Evolutionary conservation across 2,113 vertebrate genomes (phyloP).

Genomic region (Antennarius striatus): DNA sequence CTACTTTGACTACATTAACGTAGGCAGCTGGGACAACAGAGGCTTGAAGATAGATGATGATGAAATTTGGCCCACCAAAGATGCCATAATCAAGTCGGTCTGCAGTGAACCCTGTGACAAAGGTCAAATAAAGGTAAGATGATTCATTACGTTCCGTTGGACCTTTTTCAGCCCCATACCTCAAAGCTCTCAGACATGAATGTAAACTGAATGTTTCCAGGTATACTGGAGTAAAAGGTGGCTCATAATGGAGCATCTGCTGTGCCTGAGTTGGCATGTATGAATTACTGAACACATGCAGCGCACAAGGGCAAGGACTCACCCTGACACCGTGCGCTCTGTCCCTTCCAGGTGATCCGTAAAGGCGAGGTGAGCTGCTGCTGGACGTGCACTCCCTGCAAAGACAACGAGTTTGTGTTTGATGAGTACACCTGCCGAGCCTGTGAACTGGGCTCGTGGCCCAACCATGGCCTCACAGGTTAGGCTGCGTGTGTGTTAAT

Average conservation of each 20-base stretch:
- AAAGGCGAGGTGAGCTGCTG: constrained; percentile 99
- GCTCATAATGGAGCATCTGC: too few species aligned
- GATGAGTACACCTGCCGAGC: constrained; percentile 97
- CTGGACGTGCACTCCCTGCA: constrained; percentile 97
- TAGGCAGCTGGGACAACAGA: constrained; percentile 97
- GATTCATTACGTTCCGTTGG: too few species aligned
- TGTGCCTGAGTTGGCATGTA: too few species aligned
- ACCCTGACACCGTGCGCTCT: neutral
- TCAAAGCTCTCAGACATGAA: too few species aligned
- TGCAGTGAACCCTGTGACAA: constrained; percentile 98
- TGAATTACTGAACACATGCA: neutral
- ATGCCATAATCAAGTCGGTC: constrained; percentile 89
- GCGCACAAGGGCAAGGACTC: neutral
- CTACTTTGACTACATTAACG: constrained; percentile 94
- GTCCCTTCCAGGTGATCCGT: constrained; percentile 88
- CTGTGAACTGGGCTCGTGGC: constrained; percentile 95
- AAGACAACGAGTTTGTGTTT: constrained; percentile 95
- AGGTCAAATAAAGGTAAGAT: constrained; percentile 94
- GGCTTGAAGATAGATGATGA: constrained; percentile 95
- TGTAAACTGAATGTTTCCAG: too few species aligned
- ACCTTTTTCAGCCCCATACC: too few species aligned
- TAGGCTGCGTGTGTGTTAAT: constrained; percentile 25
- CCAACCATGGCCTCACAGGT: constrained; percentile 92
- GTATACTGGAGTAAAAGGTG: too few species aligned
- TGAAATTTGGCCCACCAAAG: constrained; percentile 94